These are phyloP conservation scores for Platynereis dumerilii DNA, from an alignment of 2,888 invertebrate genomes.

Conservation along the genomic window DNA sequence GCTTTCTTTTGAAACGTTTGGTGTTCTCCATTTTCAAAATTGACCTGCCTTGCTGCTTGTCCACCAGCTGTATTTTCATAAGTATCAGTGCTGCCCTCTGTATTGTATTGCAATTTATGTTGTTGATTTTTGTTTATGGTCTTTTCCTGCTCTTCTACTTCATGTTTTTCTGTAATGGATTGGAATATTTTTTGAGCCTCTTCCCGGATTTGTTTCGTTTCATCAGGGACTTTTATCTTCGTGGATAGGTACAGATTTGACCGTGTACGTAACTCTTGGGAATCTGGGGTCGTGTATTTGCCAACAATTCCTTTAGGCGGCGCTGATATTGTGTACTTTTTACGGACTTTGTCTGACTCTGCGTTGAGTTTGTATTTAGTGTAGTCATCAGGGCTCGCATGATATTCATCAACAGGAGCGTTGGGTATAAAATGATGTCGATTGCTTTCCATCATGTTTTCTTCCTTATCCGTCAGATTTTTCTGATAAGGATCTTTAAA, in stretches of 20 bases:
- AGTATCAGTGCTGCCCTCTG: slow-evolving; percentile 7
- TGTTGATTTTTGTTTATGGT: slow-evolving; percentile 3
- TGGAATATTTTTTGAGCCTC: slow-evolving; percentile 49
- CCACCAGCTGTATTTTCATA: background rate
- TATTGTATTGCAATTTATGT: background rate
- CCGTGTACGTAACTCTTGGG: slow-evolving; percentile 6
- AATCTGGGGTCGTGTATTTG: slow-evolving; percentile 9
- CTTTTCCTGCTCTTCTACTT: slow-evolving; percentile 34
- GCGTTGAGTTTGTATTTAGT: slow-evolving; percentile 40
- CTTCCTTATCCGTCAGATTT: slow-evolving; percentile 42
- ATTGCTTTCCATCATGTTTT: slow-evolving; percentile 43
- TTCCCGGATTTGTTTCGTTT: slow-evolving; percentile 46
- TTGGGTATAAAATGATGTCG: slow-evolving; percentile 48
- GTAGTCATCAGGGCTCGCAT: background rate
- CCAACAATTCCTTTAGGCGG: slow-evolving; percentile 35
- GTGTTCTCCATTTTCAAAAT: background rate
- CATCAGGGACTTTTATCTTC: slow-evolving; percentile 46
- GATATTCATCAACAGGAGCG: slow-evolving; percentile 21
- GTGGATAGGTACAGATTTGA: slow-evolving; percentile 49
- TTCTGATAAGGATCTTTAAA: slow-evolving; percentile 52
- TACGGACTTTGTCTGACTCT: slow-evolving; percentile 47
- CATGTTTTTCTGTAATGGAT: slow-evolving; percentile 44
- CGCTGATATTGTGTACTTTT: slow-evolving; percentile 47
- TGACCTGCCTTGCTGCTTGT: background rate
- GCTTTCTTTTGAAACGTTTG: slow-evolving; percentile 10